phyloP scores from a whole-genome alignment of 1,140 invertebrate species.

The Propsilocerus akamusi region DNA sequence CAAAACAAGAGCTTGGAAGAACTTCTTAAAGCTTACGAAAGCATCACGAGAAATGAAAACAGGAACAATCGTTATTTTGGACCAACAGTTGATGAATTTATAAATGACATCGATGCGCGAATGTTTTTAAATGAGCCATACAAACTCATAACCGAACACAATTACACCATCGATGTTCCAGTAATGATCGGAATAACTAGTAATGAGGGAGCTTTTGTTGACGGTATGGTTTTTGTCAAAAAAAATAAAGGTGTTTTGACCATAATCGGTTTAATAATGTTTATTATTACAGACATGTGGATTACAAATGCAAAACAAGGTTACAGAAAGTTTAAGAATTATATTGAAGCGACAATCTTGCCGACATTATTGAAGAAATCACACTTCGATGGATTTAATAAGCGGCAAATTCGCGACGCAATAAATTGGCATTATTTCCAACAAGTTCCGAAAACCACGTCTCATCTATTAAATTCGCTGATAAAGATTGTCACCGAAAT shows the following conservation, averaged over 20 bases:
- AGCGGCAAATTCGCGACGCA: slow-evolving; percentile 21
- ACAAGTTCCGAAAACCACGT: slow-evolving; percentile 7
- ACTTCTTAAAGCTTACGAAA: slow-evolving; percentile 34
- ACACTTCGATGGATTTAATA: slow-evolving; percentile 10
- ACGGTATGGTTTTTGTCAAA: slow-evolving; percentile 21
- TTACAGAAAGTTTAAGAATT: slow-evolving; percentile 24
- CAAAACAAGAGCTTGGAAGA: slow-evolving; percentile 31
- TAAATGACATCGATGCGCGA: neutral
- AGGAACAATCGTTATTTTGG: neutral
- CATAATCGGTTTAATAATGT: neutral
- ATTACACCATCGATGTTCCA: slow-evolving; percentile 19
- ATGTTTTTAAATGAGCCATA: neutral
- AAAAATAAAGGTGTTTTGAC: too few relatives aligned
- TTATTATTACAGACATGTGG: slow-evolving; percentile 23
- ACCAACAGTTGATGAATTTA: neutral
- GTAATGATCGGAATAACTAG: slow-evolving; percentile 37
- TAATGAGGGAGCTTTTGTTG: slow-evolving; percentile 34
- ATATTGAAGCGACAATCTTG: slow-evolving; percentile 28
- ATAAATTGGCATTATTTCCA: slow-evolving; percentile 31
- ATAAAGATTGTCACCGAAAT: slow-evolving; percentile 19
- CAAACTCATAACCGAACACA: neutral
- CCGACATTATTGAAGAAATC: slow-evolving; percentile 25
- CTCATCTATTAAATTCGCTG: slow-evolving; percentile 15
- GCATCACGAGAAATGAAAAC: slow-evolving; percentile 10
- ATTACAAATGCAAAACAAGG: slow-evolving; percentile 28